These are phyloP conservation scores for Chalcis sispes DNA, from an alignment of 2,888 invertebrate species.

Conservation along the genomic window DNA sequence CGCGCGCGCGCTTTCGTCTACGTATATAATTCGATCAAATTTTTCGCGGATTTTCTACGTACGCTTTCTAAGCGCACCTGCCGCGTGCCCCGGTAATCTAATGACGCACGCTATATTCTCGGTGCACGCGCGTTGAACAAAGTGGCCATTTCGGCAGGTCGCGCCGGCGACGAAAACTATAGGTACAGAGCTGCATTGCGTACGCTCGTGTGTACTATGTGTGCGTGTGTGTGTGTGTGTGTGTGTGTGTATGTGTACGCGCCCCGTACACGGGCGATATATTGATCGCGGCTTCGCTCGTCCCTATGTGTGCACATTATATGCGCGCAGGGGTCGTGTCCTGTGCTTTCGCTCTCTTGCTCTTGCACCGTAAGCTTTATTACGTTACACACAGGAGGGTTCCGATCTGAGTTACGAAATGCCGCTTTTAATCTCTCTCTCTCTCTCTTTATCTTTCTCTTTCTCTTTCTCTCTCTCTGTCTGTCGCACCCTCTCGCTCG, in stretches of 20 bases:
- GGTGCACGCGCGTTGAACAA: background rate
- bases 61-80: background rate
- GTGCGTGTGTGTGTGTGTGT: background rate
- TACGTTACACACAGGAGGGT: too few relatives aligned
- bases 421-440: constrained; percentile 37
- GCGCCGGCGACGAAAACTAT: background rate
- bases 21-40: background rate
- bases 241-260: background rate
- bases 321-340: constrained; percentile 12
- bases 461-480: too few relatives aligned
- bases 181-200: too few relatives aligned
- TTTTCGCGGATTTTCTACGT: too few relatives aligned
- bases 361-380: background rate
- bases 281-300: constrained; percentile 25
- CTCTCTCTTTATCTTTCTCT: too few relatives aligned
- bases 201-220: too few relatives aligned
- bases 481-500: too few relatives aligned
- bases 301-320: background rate
- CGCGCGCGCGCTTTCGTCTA: background rate
- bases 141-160: background rate
- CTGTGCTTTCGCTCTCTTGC: background rate
- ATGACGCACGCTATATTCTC: too few relatives aligned
- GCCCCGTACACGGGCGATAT: background rate
- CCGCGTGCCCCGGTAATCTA: background rate
- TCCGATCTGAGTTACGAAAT: constrained; percentile 8